Conservation (phyloP, 2,888 invertebrate species). For the Cephus sareptanus region DNA sequence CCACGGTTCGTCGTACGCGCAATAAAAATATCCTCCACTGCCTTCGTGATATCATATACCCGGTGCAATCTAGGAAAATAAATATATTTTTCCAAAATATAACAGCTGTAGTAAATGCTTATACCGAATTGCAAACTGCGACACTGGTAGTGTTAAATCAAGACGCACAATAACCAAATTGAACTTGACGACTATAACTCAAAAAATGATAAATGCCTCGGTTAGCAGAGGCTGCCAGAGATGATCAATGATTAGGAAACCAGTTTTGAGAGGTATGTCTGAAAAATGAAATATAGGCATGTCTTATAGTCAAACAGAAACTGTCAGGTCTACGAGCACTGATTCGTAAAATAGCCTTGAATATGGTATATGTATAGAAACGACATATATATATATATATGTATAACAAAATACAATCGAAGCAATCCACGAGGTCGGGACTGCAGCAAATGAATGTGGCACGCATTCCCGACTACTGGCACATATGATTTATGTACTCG, state of each 20-base stretch:
- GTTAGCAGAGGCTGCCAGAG: not conserved
- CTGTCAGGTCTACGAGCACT: not conserved
- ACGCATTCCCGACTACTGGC: conserved; percentile 48
- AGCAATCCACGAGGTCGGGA: not conserved
- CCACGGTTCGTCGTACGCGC: not conserved
- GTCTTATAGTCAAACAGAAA: not conserved
- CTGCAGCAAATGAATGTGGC: conserved; percentile 40
- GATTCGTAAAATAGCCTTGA: not conserved
- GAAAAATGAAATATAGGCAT: not conserved
- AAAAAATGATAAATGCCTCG: not conserved
- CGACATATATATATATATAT: no score
- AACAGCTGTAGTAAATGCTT: not conserved
- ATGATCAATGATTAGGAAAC: not conserved
- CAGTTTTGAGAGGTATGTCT: not conserved
- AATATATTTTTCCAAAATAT: not conserved
- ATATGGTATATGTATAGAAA: not conserved
- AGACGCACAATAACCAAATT: not conserved
- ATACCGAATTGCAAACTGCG: not conserved
- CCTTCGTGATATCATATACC: not conserved
- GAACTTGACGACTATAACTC: not conserved
- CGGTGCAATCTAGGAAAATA: not conserved
- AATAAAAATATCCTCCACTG: not conserved
- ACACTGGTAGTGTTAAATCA: not conserved
- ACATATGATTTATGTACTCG: conserved; percentile 41
- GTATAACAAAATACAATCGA: not conserved